Base-by-base conservation (phyloP, 2,797 vertebrate genomes). In the Monodelphis domestica region DNA sequence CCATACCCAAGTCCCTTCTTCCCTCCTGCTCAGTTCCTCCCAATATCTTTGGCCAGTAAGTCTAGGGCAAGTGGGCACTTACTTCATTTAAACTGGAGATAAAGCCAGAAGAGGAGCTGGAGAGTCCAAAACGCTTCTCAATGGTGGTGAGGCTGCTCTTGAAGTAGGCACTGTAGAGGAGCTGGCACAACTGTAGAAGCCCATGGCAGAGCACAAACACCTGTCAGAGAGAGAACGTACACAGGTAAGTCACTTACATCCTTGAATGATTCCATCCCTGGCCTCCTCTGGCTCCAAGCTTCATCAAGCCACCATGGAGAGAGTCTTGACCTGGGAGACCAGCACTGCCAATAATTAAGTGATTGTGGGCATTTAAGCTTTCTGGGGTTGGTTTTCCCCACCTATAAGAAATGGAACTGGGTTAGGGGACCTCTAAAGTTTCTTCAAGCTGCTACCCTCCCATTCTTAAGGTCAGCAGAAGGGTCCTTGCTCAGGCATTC, bases 141-240 rank as follows among this genome's bases (percentile, higher is more conserved):
- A 99, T 99, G 50, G 99, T 99, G 95, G 99, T 99, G 97, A 99
- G 99, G 97, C 98, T 99, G 98, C 99, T 99, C 98, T 99, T 99
- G 98, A 99, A 99, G 98, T 99, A 99, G 94, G 99, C 98, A 0
- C 99, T 99, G 98, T 99, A 99, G 87, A 99, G 98, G 92, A 99
- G 99, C 98, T 99, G 99, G 55, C 98, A 99, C 95, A 99, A 98
- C 98, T 99, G 99, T 92, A 99, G 98, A 59, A 99, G 98, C 59
- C 99, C 98, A 0, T 99, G 99, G 97, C 99, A 99, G 89, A 99
- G 96, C 96, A 99, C 99, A 26, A 99, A 99, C 93, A 99, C 96
- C 99, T 99, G 95, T 0, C 0, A 91, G 56, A 1, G 88, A 93
- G 78, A 96, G 28, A 24, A 54, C 0, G 90, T 0, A 3, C 53